Conservation (phyloP, 2,797 vertebrate species). For the Strix occidentalis region DNA sequence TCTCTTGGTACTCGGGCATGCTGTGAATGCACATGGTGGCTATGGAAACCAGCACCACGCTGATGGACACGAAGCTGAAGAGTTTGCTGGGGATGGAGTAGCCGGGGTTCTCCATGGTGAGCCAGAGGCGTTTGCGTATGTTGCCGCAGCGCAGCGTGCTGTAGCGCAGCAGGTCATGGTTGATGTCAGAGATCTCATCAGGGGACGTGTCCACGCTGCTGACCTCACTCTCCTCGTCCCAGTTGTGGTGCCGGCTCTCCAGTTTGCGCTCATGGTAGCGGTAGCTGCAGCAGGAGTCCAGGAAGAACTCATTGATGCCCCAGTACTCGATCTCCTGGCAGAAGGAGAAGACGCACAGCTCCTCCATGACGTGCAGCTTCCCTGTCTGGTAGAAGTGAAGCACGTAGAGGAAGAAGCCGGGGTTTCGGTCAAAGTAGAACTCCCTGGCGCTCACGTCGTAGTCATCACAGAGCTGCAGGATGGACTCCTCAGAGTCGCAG, state of each 20-base stretch:
- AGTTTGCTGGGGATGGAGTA: slow-evolving; percentile 97
- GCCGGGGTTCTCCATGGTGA: slow-evolving; percentile 96
- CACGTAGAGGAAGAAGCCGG: slow-evolving; percentile 90
- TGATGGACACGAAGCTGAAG: slow-evolving; percentile 94
- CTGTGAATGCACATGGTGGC: slow-evolving; percentile 96
- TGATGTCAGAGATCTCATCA: slow-evolving; percentile 91
- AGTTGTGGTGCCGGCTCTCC: slow-evolving; percentile 86
- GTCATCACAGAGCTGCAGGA: slow-evolving; percentile 94
- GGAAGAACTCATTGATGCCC: slow-evolving; percentile 96
- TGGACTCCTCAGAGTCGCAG: slow-evolving; percentile 91
- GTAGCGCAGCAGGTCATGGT: slow-evolving; percentile 90
- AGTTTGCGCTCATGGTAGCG: slow-evolving; percentile 94
- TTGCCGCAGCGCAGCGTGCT: slow-evolving; percentile 85
- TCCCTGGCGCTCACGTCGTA: slow-evolving; percentile 90
- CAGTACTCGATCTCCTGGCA: slow-evolving; percentile 98
- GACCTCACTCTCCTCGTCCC: slow-evolving; percentile 94
- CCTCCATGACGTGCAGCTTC: slow-evolving; percentile 95
- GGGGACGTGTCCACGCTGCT: slow-evolving; percentile 93
- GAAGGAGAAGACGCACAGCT: slow-evolving; percentile 96
- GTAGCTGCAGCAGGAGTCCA: slow-evolving; percentile 95
- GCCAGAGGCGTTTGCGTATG: slow-evolving; percentile 89
- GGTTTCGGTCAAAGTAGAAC: slow-evolving; percentile 97
- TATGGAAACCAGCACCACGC: slow-evolving; percentile 91
- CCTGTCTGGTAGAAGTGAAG: slow-evolving; percentile 97
- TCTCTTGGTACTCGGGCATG: slow-evolving; percentile 90